Evolutionary conservation across 2,113 vertebrate species (phyloP).

Genomic region (Trogon surrucura): DNA sequence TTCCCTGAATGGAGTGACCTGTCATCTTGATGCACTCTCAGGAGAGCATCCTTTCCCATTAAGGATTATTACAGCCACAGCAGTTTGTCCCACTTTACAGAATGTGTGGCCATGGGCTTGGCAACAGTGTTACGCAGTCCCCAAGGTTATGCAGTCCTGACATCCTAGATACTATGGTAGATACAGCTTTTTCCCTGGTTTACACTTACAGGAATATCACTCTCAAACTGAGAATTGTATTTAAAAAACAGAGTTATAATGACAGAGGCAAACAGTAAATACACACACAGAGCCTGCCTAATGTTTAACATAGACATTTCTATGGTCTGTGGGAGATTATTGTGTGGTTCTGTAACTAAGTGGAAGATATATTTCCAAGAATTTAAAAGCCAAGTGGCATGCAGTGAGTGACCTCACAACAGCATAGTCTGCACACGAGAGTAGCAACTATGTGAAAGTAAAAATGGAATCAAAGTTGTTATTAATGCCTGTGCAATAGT

Average conservation of each 20-base stretch:
- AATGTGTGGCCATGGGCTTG: not conserved
- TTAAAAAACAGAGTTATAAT: not conserved
- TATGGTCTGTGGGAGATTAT: not conserved
- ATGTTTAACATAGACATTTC: not conserved
- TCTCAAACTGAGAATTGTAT: not conserved
- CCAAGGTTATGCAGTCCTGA: not conserved
- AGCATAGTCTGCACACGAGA: not conserved
- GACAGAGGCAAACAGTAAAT: not conserved
- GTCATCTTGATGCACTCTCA: not conserved
- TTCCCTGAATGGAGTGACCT: not conserved
- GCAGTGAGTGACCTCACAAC: not conserved
- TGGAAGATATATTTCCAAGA: not conserved
- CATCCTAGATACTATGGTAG: not conserved
- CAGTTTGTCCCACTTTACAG: not conserved
- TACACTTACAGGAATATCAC: not conserved
- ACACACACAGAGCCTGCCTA: not conserved
- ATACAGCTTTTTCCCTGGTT: not conserved
- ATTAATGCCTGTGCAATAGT: not conserved
- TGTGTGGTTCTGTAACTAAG: not conserved
- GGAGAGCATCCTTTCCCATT: not conserved
- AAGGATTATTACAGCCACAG: not conserved
- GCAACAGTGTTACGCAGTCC: not conserved
- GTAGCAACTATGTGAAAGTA: not conserved
- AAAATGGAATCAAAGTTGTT: not conserved
- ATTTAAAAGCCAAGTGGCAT: not conserved